phyloP scores from a whole-genome alignment of 2,888 invertebrate genomes.

The Tenthredo livida region DNA sequence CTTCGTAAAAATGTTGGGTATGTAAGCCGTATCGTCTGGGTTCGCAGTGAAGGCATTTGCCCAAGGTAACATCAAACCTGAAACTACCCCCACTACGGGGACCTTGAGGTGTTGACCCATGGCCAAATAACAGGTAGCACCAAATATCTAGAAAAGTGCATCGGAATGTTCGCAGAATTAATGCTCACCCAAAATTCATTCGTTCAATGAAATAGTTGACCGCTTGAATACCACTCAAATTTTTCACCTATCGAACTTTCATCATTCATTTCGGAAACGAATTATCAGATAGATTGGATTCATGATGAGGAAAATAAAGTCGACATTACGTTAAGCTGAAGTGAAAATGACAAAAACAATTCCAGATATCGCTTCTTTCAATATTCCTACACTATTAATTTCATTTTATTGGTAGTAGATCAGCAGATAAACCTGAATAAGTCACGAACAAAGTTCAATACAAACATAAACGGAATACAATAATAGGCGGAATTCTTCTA shows the following conservation, averaged over 20 bases:
- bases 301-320: too few species aligned
- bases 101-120: constrained; percentile 65
- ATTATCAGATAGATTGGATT: not conserved
- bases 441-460: too few species aligned
- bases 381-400: too few species aligned
- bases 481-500: too few species aligned
- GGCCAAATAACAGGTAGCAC: constrained; percentile 64
- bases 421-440: too few species aligned
- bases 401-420: too few species aligned
- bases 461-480: too few species aligned
- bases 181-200: not conserved
- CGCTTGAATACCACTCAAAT: too few species aligned
- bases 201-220: not conserved
- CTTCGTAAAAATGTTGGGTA: constrained; percentile 56
- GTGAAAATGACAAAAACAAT: not conserved
- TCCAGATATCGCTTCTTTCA: not conserved
- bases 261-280: not conserved
- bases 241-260: too few species aligned
- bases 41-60: constrained; percentile 60
- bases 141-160: constrained; percentile 59
- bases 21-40: constrained; percentile 61
- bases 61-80: constrained; percentile 60
- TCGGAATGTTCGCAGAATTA: too few species aligned
- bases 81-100: constrained; percentile 60
- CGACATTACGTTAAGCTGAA: too few species aligned